Conservation (phyloP, 2,888 invertebrate genomes). For the Linnaemya tessellans region DNA sequence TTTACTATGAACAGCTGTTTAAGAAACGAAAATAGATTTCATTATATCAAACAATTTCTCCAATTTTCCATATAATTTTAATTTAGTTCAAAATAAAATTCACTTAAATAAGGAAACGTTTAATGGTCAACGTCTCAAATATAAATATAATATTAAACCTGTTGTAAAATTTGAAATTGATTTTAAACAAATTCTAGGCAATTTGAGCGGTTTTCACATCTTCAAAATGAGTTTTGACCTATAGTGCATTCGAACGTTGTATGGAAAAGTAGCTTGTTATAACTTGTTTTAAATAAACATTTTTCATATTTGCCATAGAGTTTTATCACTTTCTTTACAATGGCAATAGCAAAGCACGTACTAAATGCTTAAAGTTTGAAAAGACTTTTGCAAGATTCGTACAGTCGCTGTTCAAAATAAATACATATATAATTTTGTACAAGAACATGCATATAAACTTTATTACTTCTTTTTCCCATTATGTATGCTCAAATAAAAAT, state of each 20-base stretch:
- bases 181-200: too few relatives aligned
- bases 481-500: conserved; percentile 38
- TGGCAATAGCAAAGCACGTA: conserved; percentile 5
- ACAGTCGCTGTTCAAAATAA: not conserved
- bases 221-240: not conserved
- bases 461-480: conserved; percentile 13
- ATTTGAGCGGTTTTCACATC: too few relatives aligned
- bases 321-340: conserved; percentile 64
- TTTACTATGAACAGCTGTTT: too few relatives aligned
- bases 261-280: conserved; percentile 32
- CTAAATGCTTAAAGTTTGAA: not conserved
- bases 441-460: conserved; percentile 10
- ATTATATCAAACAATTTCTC: too few relatives aligned
- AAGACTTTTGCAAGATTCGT: conserved; percentile 2
- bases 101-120: too few relatives aligned
- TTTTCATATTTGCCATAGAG: conserved; percentile 50
- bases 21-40: too few relatives aligned
- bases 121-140: too few relatives aligned
- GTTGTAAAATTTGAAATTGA: too few relatives aligned
- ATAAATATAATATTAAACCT: too few relatives aligned
- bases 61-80: too few relatives aligned
- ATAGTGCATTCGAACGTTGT: too few relatives aligned
- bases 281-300: conserved; percentile 56
- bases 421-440: not conserved
- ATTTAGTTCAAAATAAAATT: too few relatives aligned